Base-by-base conservation (phyloP, 2,888 invertebrate species). In the Meandrusa payeni region DNA sequence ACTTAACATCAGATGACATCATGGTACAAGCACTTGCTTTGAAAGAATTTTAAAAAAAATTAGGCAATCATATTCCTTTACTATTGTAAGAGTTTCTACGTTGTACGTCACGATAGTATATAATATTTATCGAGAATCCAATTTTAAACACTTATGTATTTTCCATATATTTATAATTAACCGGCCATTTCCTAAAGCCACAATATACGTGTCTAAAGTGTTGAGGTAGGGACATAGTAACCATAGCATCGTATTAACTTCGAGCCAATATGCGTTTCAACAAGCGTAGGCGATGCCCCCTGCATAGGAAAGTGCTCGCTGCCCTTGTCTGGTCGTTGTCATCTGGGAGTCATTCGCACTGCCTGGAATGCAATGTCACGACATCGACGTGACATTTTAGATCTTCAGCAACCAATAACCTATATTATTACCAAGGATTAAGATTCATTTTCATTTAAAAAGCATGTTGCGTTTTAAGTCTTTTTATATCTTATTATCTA, bases 291-390 rank as follows among this genome's bases (percentile, higher is more conserved):
- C 58, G 61, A 65, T 62, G 69, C 59, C 57, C 60, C 59, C 59
- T 51, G 71, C 67, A 71, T 72, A 62, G 60, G 61, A 74, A 69
- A 76, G 63, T 68, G 65, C 34, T 24, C 29, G 48, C 59, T 85
- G 85, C 80, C 83, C 86, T 85, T 86, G 86, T 83, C 82, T 85
- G 83, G 80, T 54, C 82, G 71, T 75, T 83, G 83, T 83, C 85
- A 79, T 80, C 78, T 62, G 51, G 54, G 59, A 79, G 82, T 82
- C 83, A 77, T 82, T 85, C 81, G 82, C 83, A 76, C 74, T 71
- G 73, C 61, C 68, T 58, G 82, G 82, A 80, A 85, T 85, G 80
- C 77, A 80, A 83, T 83, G 79, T 81, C 81, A 69, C 75, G 81
- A 76, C 81, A 76, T 69, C 55, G 50, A 50, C 55, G 49, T 63